Base-by-base conservation (phyloP, 2,113 vertebrate species). In the Stigmatopora nigra region DNA sequence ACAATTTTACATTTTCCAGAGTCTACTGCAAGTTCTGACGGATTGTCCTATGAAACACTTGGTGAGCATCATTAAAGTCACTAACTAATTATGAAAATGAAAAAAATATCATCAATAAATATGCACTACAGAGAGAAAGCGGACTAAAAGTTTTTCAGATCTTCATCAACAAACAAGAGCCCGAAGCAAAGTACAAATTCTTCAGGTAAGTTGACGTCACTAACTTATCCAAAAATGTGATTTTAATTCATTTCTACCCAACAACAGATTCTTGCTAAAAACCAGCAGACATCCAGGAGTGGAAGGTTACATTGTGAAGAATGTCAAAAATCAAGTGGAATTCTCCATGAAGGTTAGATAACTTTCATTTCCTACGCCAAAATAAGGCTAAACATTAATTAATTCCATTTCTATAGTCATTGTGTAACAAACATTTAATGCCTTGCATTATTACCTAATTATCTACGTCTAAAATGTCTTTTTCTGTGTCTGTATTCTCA, bases 281-380 rank as follows among this genome's bases (percentile, higher is more conserved):
- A 95, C 91, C 77, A 97, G 93, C 77, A 89, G 90, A 69, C 95
- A 99, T 67, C 87, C 93, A 57, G 96, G 95, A 31, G 90, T 97
- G 56, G 90, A 97, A 78, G 91, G 93, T 70, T 92, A 91, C 60
- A 84, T 98, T 67, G 91, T 98, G 75, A 94, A 95, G 71, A 97
- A 96, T 75, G 93, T 97, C 75, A 96, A 89, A 86, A 94, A 92
- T 82, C 93, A 99, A 76, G 90, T 94, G 58, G 92, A 95, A 59
- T 66, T 84, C 15, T 88, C 92, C 0, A 80, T 93, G 71, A 91
- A 80, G 94, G 97, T 98, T 86, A 92, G 88, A 67, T 47, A 41
- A 7, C 38, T 41, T 41, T 41, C 38, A 4, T 41, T 41, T 41
- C 38, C 0, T 41, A 41, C 38, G 0, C 1, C 9, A 10, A 25